These are phyloP conservation scores for Syndactyla subalaris DNA, from an alignment of 2,797 vertebrate species.

Conservation along the genomic window DNA sequence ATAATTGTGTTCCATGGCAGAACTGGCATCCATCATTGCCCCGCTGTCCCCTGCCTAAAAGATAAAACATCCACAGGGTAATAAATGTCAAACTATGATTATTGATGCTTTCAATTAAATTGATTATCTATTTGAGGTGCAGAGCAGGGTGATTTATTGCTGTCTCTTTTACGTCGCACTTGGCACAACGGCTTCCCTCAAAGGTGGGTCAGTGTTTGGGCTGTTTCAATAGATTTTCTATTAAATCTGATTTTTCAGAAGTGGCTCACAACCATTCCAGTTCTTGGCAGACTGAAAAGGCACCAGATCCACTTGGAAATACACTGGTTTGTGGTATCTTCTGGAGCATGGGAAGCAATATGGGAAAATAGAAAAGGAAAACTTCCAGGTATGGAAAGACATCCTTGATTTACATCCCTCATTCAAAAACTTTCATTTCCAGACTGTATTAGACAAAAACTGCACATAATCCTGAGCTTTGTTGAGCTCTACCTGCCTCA, in stretches of 20 bases:
- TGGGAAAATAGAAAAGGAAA: background rate
- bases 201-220: slow-evolving; percentile 74
- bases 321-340: background rate
- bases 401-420: background rate
- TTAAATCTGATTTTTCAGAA: slow-evolving; percentile 54
- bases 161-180: slow-evolving; percentile 73
- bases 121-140: slow-evolving; percentile 89
- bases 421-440: background rate
- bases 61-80: slow-evolving; percentile 90
- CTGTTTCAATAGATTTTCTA: slow-evolving; percentile 59
- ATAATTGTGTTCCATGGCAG: slow-evolving; percentile 85
- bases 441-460: background rate
- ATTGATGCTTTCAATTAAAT: slow-evolving; percentile 95
- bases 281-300: background rate
- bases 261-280: background rate
- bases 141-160: slow-evolving; percentile 79
- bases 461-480: background rate
- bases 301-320: background rate
- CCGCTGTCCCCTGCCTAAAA: slow-evolving; percentile 87
- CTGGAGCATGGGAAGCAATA: background rate
- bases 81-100: slow-evolving; percentile 93
- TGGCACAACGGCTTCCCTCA: slow-evolving; percentile 69
- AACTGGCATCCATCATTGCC: slow-evolving; percentile 87
- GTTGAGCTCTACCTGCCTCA: background rate
- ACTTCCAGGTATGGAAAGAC: background rate